phyloP scores from a whole-genome alignment of 2,888 invertebrate genomes.

The Chalcosyrphus nemorum region DNA sequence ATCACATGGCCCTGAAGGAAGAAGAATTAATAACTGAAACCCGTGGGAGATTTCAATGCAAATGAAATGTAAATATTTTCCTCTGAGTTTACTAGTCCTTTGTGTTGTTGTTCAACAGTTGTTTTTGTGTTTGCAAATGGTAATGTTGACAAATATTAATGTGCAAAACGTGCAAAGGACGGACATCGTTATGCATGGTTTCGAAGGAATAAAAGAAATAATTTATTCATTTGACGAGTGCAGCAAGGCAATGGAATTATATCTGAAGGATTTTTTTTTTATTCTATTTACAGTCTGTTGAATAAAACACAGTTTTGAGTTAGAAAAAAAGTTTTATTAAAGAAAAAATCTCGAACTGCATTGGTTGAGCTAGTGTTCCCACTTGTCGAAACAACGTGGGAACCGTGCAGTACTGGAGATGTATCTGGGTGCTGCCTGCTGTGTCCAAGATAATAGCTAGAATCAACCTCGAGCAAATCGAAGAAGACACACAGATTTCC shows the following conservation, averaged over 20 bases:
- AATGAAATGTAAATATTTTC: conserved; percentile 41
- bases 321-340: too few relatives aligned
- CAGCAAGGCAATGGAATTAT: background rate
- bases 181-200: background rate
- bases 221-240: background rate
- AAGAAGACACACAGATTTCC: too few relatives aligned
- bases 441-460: too few relatives aligned
- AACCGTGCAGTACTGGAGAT: too few relatives aligned
- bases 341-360: too few relatives aligned
- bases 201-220: background rate
- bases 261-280: background rate
- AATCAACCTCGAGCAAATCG: too few relatives aligned
- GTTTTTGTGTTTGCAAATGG: conserved; percentile 13
- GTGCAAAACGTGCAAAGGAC: conserved; percentile 11
- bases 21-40: background rate
- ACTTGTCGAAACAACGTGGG: too few relatives aligned
- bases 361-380: too few relatives aligned
- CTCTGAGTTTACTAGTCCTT: background rate
- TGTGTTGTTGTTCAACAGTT: conserved; percentile 24
- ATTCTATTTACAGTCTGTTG: too few relatives aligned
- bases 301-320: too few relatives aligned
- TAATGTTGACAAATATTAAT: background rate
- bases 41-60: conserved; percentile 21
- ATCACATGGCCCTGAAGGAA: background rate
- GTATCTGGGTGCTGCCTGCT: too few relatives aligned